These are phyloP conservation scores for Lamellibrachia columna DNA, from an alignment of 2,888 invertebrate genomes.

Conservation along the genomic window DNA sequence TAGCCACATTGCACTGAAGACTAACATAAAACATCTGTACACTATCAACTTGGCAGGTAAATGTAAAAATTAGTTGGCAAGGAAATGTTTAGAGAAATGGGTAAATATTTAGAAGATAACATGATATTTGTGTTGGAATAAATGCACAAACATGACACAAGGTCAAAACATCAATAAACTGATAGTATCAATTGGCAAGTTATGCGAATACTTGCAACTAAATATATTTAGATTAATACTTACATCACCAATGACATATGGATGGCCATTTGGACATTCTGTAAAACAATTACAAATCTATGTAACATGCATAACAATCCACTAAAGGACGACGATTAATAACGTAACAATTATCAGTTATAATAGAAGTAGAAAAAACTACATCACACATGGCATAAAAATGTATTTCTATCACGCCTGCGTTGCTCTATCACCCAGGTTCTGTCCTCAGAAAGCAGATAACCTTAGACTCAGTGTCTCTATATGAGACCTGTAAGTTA, in stretches of 20 bases:
- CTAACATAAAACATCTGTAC: too few relatives aligned
- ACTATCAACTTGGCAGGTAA: too few relatives aligned
- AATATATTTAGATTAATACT: slow-evolving; percentile 26
- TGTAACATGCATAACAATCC: slow-evolving; percentile 17
- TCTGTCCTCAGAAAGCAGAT: too few relatives aligned
- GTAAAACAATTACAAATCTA: slow-evolving; percentile 35
- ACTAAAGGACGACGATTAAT: not conserved
- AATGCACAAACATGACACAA: not conserved
- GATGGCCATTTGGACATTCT: slow-evolving; percentile 60
- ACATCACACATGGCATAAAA: not conserved
- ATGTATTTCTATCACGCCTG: not conserved
- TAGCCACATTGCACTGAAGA: too few relatives aligned
- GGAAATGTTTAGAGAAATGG: too few relatives aligned
- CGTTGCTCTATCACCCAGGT: not conserved
- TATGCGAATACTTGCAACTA: not conserved
- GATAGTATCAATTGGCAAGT: not conserved
- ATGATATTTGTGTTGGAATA: not conserved
- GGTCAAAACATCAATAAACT: not conserved
- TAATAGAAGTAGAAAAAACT: not conserved
- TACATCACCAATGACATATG: slow-evolving; percentile 55
- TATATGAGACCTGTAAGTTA: too few relatives aligned
- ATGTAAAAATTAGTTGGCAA: too few relatives aligned
- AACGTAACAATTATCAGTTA: not conserved
- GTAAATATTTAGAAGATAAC: not conserved
- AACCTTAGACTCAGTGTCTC: too few relatives aligned